These are phyloP conservation scores for Bucorvus abyssinicus DNA, from an alignment of 2,797 vertebrate species.

Conservation along the genomic window DNA sequence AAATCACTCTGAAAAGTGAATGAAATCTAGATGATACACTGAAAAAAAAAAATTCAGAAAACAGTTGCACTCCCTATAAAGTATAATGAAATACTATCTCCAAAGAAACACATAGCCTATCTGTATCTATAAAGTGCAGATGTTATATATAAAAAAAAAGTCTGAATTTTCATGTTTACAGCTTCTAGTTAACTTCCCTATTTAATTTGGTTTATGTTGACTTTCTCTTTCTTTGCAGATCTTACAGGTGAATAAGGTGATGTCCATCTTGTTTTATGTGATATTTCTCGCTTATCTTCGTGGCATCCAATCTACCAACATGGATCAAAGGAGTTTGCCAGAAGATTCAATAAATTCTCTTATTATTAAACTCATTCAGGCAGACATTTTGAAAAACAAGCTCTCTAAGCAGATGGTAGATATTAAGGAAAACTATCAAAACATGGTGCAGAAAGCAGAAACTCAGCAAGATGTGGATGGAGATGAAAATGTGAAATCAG, in stretches of 20 bases:
- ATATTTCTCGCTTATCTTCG: constrained; percentile 98
- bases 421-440: constrained; percentile 72
- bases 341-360: constrained; percentile 94
- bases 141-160: background rate
- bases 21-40: background rate
- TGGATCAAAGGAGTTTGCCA: constrained; percentile 87
- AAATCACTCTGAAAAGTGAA: background rate
- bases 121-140: background rate
- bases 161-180: background rate
- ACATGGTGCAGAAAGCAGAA: constrained; percentile 63
- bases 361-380: constrained; percentile 95
- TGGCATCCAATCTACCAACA: constrained; percentile 93
- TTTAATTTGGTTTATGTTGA: background rate
- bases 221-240: constrained; percentile 80
- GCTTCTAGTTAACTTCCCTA: background rate
- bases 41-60: background rate
- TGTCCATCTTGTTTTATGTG: constrained; percentile 99
- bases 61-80: background rate
- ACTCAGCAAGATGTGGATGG: constrained; percentile 55
- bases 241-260: constrained; percentile 99
- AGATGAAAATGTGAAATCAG: constrained; percentile 68
- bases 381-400: constrained; percentile 88
- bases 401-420: constrained; percentile 77
- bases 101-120: background rate
- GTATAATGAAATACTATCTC: background rate